Evolutionary conservation across 2,888 invertebrate genomes (phyloP), one percentile per base, ranked within the genome.

Genomic region (Esperia sulphurella): DNA sequence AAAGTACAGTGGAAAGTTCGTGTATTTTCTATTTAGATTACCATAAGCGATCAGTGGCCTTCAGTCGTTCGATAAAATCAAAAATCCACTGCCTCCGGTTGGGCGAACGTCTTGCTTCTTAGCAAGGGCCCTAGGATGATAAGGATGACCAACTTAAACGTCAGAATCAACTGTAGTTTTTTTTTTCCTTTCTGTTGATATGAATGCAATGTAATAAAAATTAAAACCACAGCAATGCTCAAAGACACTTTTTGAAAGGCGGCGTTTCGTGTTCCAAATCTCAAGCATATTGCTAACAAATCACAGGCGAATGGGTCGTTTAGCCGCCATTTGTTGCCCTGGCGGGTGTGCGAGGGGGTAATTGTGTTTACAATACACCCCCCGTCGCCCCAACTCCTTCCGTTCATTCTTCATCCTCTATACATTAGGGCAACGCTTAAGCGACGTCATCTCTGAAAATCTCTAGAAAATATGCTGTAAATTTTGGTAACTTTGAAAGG

Each of bases 261-360:
- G 61, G 71, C 74, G 75, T 80, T 82, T 73, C 69, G 21, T 67
- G 75, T 78, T 79, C 79, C 81, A 83, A 83, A 87, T 83, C 83
- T 84, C 75, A 81, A 80, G 83, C 86, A 84, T 87, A 88, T 86
- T 87, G 87, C 84, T 83, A 85, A 88, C 88, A 88, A 88, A 88
- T 87, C 87, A 87, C 85, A 72, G 68, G 76, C 77, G 81, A 87
- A 87, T 86, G 81, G 87, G 83, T 86, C 88, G 88, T 88, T 88
- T 86, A 87, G 85, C 83, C 76, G 73, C 80, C 84, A 83, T 88
- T 88, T 83, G 84, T 79, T 78, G 83, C 72, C 80, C 75, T 53
- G 56, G 52, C 56, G 59, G 46, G 35, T 59, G 70, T 21, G 21
- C 21, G 21, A 21, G 3, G 78, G 78, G 81, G 86, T 87, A 86